Percentiles rank a stretch among this genome's conserved stretches.
Conservation (phyloP, 1,140 invertebrate genomes). For the Nebria ingens region DNA sequence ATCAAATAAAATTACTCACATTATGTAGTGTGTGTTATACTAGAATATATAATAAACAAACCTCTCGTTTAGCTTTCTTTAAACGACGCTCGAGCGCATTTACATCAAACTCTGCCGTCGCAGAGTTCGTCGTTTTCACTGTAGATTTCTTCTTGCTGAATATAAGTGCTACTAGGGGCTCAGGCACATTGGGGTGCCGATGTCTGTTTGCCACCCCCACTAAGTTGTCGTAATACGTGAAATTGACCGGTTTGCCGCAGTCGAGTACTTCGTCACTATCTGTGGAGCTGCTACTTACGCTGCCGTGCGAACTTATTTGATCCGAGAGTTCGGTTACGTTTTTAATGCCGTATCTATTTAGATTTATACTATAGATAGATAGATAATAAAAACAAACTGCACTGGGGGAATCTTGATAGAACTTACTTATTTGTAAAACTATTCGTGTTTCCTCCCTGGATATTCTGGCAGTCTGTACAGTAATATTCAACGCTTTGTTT, state of each 20-base stretch:
- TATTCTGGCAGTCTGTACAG: slow-evolving; percentile 26
- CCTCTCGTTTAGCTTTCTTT: slow-evolving; percentile 70
- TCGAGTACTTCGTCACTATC: slow-evolving; percentile 56
- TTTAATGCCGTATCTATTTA: slow-evolving; percentile 5
- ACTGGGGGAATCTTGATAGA: not conserved
- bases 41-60: slow-evolving; percentile 24
- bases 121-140: slow-evolving; percentile 42
- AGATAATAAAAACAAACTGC: slow-evolving; percentile 9
- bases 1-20: not conserved
- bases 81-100: slow-evolving; percentile 63
- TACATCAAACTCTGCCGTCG: slow-evolving; percentile 62
- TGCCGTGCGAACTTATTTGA: not conserved
- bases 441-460: slow-evolving; percentile 14
- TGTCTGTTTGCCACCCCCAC: slow-evolving; percentile 66
- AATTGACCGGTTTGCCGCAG: slow-evolving; percentile 79
- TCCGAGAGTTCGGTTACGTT: not conserved
- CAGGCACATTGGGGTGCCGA: slow-evolving; percentile 45
- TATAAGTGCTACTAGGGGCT: slow-evolving; percentile 58
- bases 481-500: slow-evolving; percentile 37
- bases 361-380: too few relatives aligned
- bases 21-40: too few relatives aligned
- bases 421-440: slow-evolving; percentile 19
- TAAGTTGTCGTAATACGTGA: slow-evolving; percentile 79
- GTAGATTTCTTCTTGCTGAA: slow-evolving; percentile 55
- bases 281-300: slow-evolving; percentile 3